Percentiles rank a stretch among this genome's conserved stretches.
These are phyloP conservation scores for Alcis repandata DNA, from an alignment of 2,888 invertebrate genomes.

Conservation along the genomic window DNA sequence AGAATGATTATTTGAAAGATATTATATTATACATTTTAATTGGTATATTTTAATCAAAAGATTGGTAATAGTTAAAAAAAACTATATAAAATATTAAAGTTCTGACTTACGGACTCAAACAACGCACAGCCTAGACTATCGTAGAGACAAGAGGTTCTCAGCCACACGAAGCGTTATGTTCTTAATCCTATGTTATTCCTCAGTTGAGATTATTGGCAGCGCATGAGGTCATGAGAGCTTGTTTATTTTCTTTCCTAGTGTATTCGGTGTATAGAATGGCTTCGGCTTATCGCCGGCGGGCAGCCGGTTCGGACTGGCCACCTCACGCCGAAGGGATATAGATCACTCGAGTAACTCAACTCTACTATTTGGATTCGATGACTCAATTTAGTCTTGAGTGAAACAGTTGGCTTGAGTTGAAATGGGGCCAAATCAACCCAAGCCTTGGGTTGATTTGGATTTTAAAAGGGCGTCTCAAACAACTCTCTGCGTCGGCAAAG, in stretches of 20 bases:
- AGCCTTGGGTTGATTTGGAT: too few species aligned
- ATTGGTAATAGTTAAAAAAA: too few species aligned
- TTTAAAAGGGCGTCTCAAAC: too few species aligned
- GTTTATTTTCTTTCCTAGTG: conserved; percentile 82
- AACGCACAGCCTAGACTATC: too few species aligned
- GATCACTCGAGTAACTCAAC: conserved; percentile 66
- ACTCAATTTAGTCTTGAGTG: background rate
- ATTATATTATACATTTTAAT: too few species aligned
- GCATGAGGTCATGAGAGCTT: conserved; percentile 74
- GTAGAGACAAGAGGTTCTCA: conserved; percentile 51
- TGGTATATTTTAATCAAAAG: too few species aligned
- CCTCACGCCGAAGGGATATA: conserved; percentile 73
- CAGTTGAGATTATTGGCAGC: conserved; percentile 71
- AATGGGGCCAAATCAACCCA: too few species aligned
- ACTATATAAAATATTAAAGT: too few species aligned
- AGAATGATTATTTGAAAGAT: too few species aligned
- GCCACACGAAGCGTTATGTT: conserved; percentile 34
- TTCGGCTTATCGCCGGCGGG: conserved; percentile 81
- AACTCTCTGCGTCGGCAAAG: too few species aligned
- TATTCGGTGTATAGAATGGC: conserved; percentile 69
- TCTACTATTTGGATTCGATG: background rate
- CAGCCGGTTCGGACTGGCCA: conserved; percentile 73
- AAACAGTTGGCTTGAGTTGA: too few species aligned
- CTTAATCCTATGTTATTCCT: conserved; percentile 57
- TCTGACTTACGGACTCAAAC: too few species aligned